phyloP scores from a whole-genome alignment of 2,113 vertebrate genomes.

The Enhydra lutris region DNA sequence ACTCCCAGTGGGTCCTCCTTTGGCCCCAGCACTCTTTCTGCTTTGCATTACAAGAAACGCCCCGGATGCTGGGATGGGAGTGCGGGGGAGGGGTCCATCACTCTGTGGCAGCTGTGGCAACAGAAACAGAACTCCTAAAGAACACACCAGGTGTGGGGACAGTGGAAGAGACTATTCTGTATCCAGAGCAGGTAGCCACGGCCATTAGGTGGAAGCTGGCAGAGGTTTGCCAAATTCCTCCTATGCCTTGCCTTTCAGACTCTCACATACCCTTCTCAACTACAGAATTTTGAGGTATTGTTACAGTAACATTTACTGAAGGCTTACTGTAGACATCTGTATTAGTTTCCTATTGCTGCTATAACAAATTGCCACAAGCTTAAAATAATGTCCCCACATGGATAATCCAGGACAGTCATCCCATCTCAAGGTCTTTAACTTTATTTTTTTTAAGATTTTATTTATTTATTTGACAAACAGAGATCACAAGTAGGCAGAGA shows the following conservation, averaged over 20 bases:
- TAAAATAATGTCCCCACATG: not conserved
- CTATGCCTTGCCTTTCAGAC: not conserved
- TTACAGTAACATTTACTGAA: not conserved
- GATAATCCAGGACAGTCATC: not conserved
- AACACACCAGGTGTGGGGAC: not conserved
- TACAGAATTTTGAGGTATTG: not conserved
- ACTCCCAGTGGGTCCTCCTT: not conserved
- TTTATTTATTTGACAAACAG: too few relatives aligned
- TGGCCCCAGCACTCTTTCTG: not conserved
- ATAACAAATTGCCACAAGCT: not conserved
- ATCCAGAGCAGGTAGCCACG: not conserved
- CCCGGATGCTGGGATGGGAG: not conserved
- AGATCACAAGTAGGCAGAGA: too few relatives aligned
- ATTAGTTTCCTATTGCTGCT: not conserved
- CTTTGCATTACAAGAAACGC: not conserved
- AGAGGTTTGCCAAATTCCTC: not conserved
- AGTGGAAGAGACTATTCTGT: not conserved
- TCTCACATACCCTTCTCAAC: not conserved
- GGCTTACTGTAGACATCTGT: not conserved
- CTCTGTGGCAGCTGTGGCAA: not conserved
- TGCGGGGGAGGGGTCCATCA: fast-evolving
- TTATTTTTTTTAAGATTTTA: too few relatives aligned
- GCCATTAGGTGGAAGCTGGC: not conserved
- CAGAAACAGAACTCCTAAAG: not conserved
- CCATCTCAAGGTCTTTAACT: not conserved